Evolutionary conservation across 2,113 vertebrate species (phyloP).

Genomic region (Aptenodytes forsteri): DNA sequence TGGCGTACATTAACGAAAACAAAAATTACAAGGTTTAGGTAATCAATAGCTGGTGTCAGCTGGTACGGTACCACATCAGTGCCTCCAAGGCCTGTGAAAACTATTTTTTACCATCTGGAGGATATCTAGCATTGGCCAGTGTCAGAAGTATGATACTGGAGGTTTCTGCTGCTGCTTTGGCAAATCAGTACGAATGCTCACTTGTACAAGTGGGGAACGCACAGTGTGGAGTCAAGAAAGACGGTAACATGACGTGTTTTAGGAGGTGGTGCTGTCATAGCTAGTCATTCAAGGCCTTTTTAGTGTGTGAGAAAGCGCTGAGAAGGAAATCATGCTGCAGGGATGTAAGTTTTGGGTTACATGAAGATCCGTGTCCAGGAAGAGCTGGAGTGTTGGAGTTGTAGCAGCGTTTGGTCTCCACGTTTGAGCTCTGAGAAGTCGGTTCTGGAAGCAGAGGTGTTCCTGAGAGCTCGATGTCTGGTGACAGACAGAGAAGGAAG

Average conservation of each 20-base stretch:
- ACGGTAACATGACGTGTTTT: not conserved
- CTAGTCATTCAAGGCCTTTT: not conserved
- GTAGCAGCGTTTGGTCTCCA: not conserved
- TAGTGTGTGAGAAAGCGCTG: rapidly evolving
- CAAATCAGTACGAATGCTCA: not conserved
- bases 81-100: not conserved
- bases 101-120: not conserved
- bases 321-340: not conserved
- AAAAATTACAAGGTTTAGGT: constrained; percentile 24
- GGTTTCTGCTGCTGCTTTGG: not conserved
- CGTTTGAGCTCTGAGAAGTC: not conserved
- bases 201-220: rapidly evolving
- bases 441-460: not conserved
- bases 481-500: not conserved
- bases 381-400: not conserved
- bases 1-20: not conserved
- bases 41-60: constrained; percentile 42
- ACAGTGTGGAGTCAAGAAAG: not conserved
- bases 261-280: not conserved
- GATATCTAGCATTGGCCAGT: not conserved
- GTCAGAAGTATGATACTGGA: not conserved
- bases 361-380: rapidly evolving
- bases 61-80: not conserved
- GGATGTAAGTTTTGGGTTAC: not conserved
- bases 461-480: not conserved